Evolutionary conservation across 2,113 vertebrate genomes (phyloP).

Genomic region (Machaerirhynchus nigripectus): DNA sequence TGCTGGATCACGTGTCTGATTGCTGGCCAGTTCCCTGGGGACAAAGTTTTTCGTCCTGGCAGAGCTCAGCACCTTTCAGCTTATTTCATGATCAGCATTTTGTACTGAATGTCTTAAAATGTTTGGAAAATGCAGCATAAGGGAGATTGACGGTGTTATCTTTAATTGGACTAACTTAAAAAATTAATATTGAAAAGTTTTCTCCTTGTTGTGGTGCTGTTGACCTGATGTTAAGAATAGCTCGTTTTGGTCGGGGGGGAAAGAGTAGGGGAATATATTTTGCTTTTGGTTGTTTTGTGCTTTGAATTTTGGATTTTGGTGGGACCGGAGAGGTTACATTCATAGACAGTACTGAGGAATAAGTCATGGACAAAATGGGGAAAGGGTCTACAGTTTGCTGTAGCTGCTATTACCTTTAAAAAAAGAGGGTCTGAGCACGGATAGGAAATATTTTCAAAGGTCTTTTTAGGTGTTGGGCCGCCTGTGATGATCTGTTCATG

Average conservation of each 20-base stretch:
- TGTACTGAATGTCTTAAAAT: slow-evolving; percentile 59
- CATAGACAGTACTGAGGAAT: neutral
- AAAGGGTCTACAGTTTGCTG: neutral
- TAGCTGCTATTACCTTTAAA: neutral
- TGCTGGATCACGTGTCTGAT: slow-evolving; percentile 2
- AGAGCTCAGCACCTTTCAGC: slow-evolving; percentile 48
- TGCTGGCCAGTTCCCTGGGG: slow-evolving; percentile 16
- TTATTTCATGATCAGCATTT: slow-evolving; percentile 62
- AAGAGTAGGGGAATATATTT: neutral
- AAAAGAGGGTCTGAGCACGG: neutral
- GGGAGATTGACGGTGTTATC: slow-evolving; percentile 63
- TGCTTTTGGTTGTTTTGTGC: neutral
- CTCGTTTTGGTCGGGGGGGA: neutral
- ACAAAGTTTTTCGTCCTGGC: slow-evolving; percentile 42
- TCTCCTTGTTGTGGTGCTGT: slow-evolving; percentile 29
- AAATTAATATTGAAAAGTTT: slow-evolving; percentile 63
- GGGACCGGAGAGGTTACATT: neutral
- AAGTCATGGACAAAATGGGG: neutral
- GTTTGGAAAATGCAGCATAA: slow-evolving; percentile 63
- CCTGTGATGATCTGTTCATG: neutral
- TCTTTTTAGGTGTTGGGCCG: neutral
- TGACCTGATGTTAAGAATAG: slow-evolving; percentile 32
- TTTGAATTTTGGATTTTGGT: neutral
- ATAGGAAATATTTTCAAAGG: neutral
- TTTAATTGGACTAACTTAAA: slow-evolving; percentile 69